Evolutionary conservation across 2,888 invertebrate genomes (phyloP).

Genomic region (Synergus itoensis): DNA sequence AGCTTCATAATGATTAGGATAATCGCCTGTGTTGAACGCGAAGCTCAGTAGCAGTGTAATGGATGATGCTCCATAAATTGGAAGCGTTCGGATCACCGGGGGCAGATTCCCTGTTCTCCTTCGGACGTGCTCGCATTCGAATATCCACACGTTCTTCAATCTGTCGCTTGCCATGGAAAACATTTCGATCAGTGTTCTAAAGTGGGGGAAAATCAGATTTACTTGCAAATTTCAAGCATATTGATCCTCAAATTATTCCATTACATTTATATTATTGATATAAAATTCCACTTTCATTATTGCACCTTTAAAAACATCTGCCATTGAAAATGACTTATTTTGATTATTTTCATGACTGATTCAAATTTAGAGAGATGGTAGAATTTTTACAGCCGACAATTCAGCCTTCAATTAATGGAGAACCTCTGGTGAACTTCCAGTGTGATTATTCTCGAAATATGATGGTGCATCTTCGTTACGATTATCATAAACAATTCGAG

Average conservation of each 20-base stretch:
- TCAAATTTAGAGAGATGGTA: too few relatives aligned
- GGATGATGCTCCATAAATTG: constrained; percentile 60
- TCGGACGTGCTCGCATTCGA: constrained; percentile 41
- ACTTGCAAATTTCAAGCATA: constrained; percentile 22
- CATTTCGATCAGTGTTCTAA: constrained; percentile 16
- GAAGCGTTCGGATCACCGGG: constrained; percentile 46
- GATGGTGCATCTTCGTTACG: background rate
- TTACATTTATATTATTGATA: background rate
- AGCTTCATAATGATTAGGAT: constrained; percentile 61
- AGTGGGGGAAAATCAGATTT: constrained; percentile 25
- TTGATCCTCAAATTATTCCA: background rate
- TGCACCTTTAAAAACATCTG: background rate
- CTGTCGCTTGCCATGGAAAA: constrained; percentile 38
- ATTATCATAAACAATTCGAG: constrained; percentile 38
- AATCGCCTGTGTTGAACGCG: constrained; percentile 58
- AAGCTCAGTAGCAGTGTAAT: constrained; percentile 53
- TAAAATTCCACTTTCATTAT: background rate
- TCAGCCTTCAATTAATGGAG: background rate
- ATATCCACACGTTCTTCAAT: constrained; percentile 41
- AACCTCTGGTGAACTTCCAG: background rate
- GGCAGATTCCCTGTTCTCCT: constrained; percentile 29
- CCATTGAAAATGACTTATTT: too few relatives aligned
- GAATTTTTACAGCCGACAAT: too few relatives aligned
- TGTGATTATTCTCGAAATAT: constrained; percentile 17
- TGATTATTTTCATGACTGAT: too few relatives aligned